A percentile compares a stretch with the other conserved stretches of the same genome.
phyloP scores from a whole-genome alignment of 2,888 invertebrate genomes.

The Eupithecia abbreviata region DNA sequence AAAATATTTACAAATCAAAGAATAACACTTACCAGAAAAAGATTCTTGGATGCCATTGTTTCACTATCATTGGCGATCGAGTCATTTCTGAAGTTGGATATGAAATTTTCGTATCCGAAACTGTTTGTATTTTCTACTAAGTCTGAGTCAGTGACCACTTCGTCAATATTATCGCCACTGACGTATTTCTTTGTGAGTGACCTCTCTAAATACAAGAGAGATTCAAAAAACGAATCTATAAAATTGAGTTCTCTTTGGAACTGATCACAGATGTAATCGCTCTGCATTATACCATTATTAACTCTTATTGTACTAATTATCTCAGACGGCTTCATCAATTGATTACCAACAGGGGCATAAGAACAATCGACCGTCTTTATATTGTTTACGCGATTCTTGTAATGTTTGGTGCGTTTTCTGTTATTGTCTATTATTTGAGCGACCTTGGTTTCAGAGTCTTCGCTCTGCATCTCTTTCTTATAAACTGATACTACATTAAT shows the following conservation, averaged over 20 bases:
- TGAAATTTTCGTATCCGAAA: constrained; percentile 65
- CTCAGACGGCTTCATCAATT: constrained; percentile 78
- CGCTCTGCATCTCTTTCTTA: constrained; percentile 63
- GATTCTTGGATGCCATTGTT: constrained; percentile 81
- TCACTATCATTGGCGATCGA: constrained; percentile 65
- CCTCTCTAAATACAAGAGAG: constrained; percentile 74
- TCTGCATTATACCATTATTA: constrained; percentile 65
- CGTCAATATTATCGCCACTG: constrained; percentile 59
- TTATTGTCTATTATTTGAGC: constrained; percentile 40
- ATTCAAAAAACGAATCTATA: constrained; percentile 80
- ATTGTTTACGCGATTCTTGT: constrained; percentile 55
- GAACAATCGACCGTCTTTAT: constrained; percentile 63
- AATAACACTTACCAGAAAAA: constrained; percentile 80
- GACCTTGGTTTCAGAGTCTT: constrained; percentile 31
- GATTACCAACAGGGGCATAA: constrained; percentile 59
- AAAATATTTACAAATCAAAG: constrained; percentile 71
- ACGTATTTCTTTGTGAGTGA: constrained; percentile 66
- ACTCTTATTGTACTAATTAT: constrained; percentile 75
- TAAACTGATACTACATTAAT: constrained; percentile 72
- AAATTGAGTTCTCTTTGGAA: constrained; percentile 78
- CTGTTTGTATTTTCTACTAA: constrained; percentile 57
- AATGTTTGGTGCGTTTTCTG: constrained; percentile 43
- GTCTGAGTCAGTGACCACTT: constrained; percentile 54
- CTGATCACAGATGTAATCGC: constrained; percentile 72
- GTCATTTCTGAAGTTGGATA: constrained; percentile 71